These are phyloP conservation scores for Parapsyche elsis DNA, from an alignment of 1,140 invertebrate genomes.

Conservation along the genomic window DNA sequence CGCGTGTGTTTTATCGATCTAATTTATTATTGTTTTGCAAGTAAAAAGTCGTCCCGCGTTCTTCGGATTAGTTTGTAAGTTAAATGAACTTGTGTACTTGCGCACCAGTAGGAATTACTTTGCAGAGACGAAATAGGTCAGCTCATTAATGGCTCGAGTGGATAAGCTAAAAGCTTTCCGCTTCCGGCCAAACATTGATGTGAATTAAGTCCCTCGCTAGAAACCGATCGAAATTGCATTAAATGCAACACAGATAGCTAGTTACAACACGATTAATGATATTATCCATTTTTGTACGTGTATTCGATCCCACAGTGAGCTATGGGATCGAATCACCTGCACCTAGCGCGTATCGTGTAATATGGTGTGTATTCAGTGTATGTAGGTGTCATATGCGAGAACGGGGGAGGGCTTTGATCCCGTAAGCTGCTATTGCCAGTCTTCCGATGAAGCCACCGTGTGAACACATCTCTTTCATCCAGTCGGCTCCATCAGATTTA, in stretches of 20 bases:
- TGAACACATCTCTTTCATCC: conserved; percentile 9
- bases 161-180: conserved; percentile 39
- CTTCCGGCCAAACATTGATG: conserved; percentile 20
- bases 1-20: conserved; percentile 12
- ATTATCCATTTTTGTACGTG: not conserved
- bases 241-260: not conserved
- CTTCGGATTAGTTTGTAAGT: conserved; percentile 36
- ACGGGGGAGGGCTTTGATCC: not conserved
- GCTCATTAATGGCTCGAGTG: conserved; percentile 40
- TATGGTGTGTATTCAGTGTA: too few species aligned
- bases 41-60: conserved; percentile 30
- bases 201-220: conserved; percentile 17
- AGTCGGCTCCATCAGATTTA: conserved; percentile 20
- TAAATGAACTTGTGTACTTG: conserved; percentile 40
- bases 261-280: not conserved
- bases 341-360: too few species aligned
- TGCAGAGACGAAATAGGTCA: conserved; percentile 34
- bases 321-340: too few species aligned
- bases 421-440: conserved; percentile 19
- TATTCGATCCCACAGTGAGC: not conserved
- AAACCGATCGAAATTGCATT: not conserved
- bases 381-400: not conserved
- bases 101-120: conserved; percentile 7
- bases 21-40: conserved; percentile 22
- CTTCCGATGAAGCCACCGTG: not conserved